Base-by-base conservation (phyloP, 2,797 vertebrate species). In the Rhinichthys osculus region DNA sequence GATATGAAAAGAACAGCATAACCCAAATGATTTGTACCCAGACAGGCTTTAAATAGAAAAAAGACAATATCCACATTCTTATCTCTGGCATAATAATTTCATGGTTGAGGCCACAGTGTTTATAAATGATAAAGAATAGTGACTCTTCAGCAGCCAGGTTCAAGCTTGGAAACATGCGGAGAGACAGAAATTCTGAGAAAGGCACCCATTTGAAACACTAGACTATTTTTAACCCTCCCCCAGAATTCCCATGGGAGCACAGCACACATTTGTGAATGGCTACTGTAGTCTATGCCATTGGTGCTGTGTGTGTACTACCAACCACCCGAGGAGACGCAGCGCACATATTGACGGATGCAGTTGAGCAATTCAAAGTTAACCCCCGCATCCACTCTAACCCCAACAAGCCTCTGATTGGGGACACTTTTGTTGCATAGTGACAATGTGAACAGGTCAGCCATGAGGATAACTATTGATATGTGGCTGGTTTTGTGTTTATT, bases 301-400 rank as follows among this genome's bases (percentile, higher is more conserved):
- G 59, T 50, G 42, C 77, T 72, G 67, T 19, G 69, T 11, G 84
- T 87, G 85, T 80, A 74, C 59, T 83, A 85, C 70, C 40, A n/a
- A 70, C 78, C 83, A 89, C 88, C 83, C 78, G 78, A 88, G 85
- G 85, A 87, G 84, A 78, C 44, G 5, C 66, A 78, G 57, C 6
- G 9, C 67, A 66, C 76, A 57, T 85, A 79, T 81, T 87, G 64
- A 70, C 35, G 13, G 35, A 81, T 83, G 64, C 52, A 50, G 52
- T 62, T 57, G 64, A 78, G 23, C 44, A 78, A 33, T 66, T 23
- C 52, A 82, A 35, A 86, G 76, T 69, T 78, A 47, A 54, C 70
- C 59, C 66, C 70, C 44, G 70, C 38, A 30, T 30, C 5, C 13
- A 16, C 62, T 64, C n/a, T 81, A 40, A 62, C 57, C 59, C 35